A percentile compares a stretch with the other conserved stretches of the same genome.
Conservation (phyloP, 2,797 vertebrate genomes). For the Macroramphosus scolopax region DNA sequence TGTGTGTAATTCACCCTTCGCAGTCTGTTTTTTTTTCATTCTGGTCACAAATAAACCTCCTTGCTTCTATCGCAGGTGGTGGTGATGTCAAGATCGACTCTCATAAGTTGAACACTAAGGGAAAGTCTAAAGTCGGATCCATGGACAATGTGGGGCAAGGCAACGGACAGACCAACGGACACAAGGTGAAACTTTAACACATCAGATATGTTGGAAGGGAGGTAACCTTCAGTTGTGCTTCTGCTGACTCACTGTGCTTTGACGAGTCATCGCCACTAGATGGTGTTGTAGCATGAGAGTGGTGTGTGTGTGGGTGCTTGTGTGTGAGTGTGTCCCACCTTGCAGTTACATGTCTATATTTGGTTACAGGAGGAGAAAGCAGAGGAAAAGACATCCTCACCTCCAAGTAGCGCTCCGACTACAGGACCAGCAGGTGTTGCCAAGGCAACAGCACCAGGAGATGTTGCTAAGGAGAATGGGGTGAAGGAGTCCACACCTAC, state of each 20-base stretch:
- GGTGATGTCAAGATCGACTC: conserved; percentile 90
- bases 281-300: conserved; percentile 24
- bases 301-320: conserved; percentile 67
- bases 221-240: too few relatives aligned
- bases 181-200: conserved; percentile 54
- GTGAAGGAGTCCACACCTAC: conserved; percentile 73
- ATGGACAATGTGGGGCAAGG: conserved; percentile 85
- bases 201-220: too few relatives aligned
- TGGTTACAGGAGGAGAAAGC: conserved; percentile 80
- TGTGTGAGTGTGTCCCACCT: conserved; percentile 27
- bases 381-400: conserved; percentile 72
- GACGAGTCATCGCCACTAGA: conserved; percentile 42
- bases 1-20: too few relatives aligned
- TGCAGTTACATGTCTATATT: conserved; percentile 29
- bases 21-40: background rate
- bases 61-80: conserved; percentile 75
- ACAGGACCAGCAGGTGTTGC: conserved; percentile 59
- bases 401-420: conserved; percentile 64
- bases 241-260: conserved; percentile 55
- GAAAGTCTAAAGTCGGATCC: conserved; percentile 89
- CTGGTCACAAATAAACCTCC: conserved; percentile 1
- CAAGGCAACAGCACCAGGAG: conserved; percentile 68
- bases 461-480: conserved; percentile 81
- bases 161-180: conserved; percentile 77
- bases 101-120: conserved; percentile 87